Base-by-base conservation (phyloP, 2,888 invertebrate genomes). In the Sphaerophoria rueppellii region DNA sequence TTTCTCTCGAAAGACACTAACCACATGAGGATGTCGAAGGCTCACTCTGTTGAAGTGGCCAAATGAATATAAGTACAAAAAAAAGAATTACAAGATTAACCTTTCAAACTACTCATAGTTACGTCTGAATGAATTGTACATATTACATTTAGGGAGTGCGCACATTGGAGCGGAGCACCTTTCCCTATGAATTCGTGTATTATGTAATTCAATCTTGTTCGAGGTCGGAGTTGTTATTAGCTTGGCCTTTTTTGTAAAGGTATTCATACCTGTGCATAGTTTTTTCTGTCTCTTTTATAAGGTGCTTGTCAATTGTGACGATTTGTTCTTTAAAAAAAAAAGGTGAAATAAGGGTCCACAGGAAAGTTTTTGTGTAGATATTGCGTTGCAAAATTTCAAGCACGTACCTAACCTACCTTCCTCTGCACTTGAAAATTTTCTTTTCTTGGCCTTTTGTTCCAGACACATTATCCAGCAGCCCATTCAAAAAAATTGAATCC, bases 71-170 rank as follows among this genome's bases (percentile, higher is more conserved):
- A 54, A 50, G 24, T 32, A 54, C 46, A 55, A 16, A 43, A 55
- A 50, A 65, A 58, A 77, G 78, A 63, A 55, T 76, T 79, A 85
- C 80, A 69, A 85, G 85, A 85, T 85, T 85, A 85, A 85, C 85
- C 85, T 85, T 81, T 85, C 76, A 85, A 85, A 81, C 85, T 81
- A 76, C 67, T 73, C 81, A 76, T 52, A 76, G 76, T 70, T 63
- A 77, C 50, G 65, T 73, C 54, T 55, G 79, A 43, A 60, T 50
- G 78, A 35, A 61, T 46, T 69, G 58, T 57, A 63, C 24, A 24
- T 63, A 9, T 60, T n/a, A n/a, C n/a, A 37, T 54, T 60, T 60
- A 57, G 60, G 67, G 46, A 80, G 79, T 75, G 71, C 61, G 57
- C 67, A 16, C 48, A 35, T 24, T 24, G 40, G 54, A 70, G 54